Evolutionary conservation across 2,888 invertebrate genomes (phyloP), one percentile per base, ranked within the genome.

Genomic region (Cerceris rybyensis): DNA sequence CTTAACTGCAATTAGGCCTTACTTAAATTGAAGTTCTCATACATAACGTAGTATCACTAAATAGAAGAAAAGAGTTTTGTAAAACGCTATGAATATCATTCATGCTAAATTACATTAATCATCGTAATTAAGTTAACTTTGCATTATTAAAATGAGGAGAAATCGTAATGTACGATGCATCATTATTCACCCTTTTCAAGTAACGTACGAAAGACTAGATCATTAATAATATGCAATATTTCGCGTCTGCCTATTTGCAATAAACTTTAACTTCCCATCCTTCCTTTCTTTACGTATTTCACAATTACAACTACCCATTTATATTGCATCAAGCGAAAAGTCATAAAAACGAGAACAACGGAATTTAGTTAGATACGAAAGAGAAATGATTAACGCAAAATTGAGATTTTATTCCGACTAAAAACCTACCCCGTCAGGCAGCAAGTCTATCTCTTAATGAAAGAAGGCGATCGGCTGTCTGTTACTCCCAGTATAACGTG

Each of bases 381-480:
- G 55, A 9, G 7, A 55, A 55, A 17, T 17, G 55, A 16, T 9
- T 17, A 39, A 39, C 17, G 50, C 46, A 46, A 75, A 75, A 66
- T 75, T 60, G 17, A 75, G 61, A 70, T 61, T 63, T 42, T 58
- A 61, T 67, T 52, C 8, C 11, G 39, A 66, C 49, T 55, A 46
- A 55, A 66, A 70, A 39, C 42, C 39, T 13, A 13, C 7, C 9
- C 52, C 41, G 14, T 16, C 41, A 9, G 39, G 39, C 41, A 9
- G 42, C 58, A 58, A 54, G 52, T 75, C 75, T 66, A 70, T 66
- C 66, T 66, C 54, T 75, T 78, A 82, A 82, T 69, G 70, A 82
- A 81, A 70, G 75, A 72, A 78, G 49, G 49, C 75, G 78, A 78
- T 77, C 72, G 72, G 70, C 55, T 75, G 70, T 78, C 78, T 57